Conservation (phyloP, 2,888 invertebrate species). For the Gandaritis pyraliata region DNA sequence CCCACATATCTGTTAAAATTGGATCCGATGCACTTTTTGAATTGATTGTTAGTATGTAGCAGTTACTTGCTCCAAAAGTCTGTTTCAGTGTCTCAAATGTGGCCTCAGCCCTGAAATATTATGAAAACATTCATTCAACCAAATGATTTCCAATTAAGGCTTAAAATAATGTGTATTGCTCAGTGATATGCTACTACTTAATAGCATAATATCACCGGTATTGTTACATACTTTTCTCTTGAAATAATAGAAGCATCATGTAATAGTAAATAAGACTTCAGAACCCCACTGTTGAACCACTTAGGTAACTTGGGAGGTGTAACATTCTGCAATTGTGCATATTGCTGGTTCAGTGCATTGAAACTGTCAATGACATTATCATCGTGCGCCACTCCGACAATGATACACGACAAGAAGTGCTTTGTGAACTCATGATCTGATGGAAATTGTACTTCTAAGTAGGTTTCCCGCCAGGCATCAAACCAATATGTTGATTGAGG, state of each 20-base stretch:
- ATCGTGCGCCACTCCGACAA: constrained; percentile 89
- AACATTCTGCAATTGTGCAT: constrained; percentile 91
- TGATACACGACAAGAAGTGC: constrained; percentile 92
- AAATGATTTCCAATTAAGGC: not conserved
- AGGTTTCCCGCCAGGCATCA: constrained; percentile 97
- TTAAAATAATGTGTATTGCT: not conserved
- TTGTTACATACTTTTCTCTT: constrained; percentile 87
- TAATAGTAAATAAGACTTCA: constrained; percentile 95
- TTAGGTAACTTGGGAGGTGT: constrained; percentile 92
- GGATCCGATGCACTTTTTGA: constrained; percentile 87
- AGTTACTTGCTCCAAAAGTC: constrained; percentile 93
- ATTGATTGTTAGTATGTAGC: constrained; percentile 95
- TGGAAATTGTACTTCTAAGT: constrained; percentile 93
- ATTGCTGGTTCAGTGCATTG: constrained; percentile 90
- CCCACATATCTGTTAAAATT: constrained; percentile 93
- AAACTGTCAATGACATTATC: constrained; percentile 92
- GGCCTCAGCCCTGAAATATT: constrained; percentile 89
- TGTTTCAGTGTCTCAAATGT: constrained; percentile 93
- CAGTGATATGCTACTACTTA: too few relatives aligned
- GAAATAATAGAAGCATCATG: constrained; percentile 92
- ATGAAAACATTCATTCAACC: not conserved
- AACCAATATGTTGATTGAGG: constrained; percentile 96
- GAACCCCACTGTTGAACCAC: constrained; percentile 91
- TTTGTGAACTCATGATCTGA: constrained; percentile 98
- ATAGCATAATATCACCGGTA: too few relatives aligned